Conservation (phyloP, 2,797 vertebrate genomes). For the Kryptopterus vitreolus region DNA sequence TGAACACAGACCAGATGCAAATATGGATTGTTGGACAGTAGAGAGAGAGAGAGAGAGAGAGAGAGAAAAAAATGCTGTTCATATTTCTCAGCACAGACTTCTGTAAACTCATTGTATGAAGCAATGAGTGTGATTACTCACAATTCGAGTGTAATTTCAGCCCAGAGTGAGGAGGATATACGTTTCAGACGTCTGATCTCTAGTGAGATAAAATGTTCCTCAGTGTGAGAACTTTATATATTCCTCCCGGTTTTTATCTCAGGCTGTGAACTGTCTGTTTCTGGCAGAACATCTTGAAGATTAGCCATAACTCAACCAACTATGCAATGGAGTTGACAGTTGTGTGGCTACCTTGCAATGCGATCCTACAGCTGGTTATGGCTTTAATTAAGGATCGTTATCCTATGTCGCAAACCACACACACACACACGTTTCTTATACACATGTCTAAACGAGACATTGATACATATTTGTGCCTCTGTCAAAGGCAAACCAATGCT, state of each 20-base stretch:
- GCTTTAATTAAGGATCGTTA: background rate
- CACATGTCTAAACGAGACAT: background rate
- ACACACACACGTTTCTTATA: too few species aligned
- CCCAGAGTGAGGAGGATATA: background rate
- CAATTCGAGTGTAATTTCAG: conserved; percentile 23
- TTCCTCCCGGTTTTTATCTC: conserved; percentile 17
- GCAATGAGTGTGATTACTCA: conserved; percentile 25
- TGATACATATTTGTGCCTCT: background rate
- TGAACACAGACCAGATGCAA: conserved; percentile 5
- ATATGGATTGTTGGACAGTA: background rate
- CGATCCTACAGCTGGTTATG: background rate
- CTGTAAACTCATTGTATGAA: conserved; percentile 25
- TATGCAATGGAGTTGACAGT: conserved; percentile 13
- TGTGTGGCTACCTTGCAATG: background rate
- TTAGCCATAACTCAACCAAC: conserved; percentile 6
- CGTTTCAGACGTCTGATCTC: conserved; percentile 28
- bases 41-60: background rate
- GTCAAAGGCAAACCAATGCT: background rate
- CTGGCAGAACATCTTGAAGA: conserved; percentile 11
- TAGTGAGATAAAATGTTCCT: conserved; percentile 12
- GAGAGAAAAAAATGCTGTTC: conserved; percentile 15
- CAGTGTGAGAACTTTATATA: conserved; percentile 20
- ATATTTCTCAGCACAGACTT: conserved; percentile 26
- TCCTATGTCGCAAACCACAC: background rate
- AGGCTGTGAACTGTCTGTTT: background rate